phyloP scores from a whole-genome alignment of 2,113 vertebrate genomes.

The Neofelis nebulosa region DNA sequence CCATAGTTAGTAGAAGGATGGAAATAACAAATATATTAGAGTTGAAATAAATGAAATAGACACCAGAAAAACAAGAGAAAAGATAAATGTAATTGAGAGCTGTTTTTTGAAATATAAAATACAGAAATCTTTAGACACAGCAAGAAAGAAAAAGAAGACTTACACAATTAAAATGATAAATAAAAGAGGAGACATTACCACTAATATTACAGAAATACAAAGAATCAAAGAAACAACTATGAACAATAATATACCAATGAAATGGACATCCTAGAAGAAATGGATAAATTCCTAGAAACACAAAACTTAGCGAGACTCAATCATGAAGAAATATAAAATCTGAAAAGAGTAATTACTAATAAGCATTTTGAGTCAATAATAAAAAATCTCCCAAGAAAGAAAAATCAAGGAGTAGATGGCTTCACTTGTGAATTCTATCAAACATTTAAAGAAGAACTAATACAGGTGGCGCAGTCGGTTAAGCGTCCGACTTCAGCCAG shows the following conservation, averaged over 20 bases:
- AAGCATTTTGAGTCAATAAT: background rate
- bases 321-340: background rate
- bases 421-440: background rate
- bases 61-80: background rate
- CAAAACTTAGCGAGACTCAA: background rate
- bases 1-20: background rate
- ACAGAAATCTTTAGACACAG: background rate
- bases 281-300: background rate
- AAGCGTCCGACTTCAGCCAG: too few species aligned
- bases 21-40: background rate
- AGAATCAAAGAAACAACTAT: too few species aligned
- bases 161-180: background rate
- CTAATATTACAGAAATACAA: too few species aligned
- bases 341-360: background rate
- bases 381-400: background rate
- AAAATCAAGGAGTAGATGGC: background rate
- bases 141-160: background rate
- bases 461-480: too few species aligned
- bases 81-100: background rate
- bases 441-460: background rate
- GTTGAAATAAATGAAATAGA: background rate
- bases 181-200: background rate
- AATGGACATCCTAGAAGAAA: too few species aligned
- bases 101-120: background rate
- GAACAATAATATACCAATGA: too few species aligned